Evolutionary conservation across 2,797 vertebrate species (phyloP), one percentile per base, ranked within the genome.

Genomic region (Chaetodon trifasciatus): DNA sequence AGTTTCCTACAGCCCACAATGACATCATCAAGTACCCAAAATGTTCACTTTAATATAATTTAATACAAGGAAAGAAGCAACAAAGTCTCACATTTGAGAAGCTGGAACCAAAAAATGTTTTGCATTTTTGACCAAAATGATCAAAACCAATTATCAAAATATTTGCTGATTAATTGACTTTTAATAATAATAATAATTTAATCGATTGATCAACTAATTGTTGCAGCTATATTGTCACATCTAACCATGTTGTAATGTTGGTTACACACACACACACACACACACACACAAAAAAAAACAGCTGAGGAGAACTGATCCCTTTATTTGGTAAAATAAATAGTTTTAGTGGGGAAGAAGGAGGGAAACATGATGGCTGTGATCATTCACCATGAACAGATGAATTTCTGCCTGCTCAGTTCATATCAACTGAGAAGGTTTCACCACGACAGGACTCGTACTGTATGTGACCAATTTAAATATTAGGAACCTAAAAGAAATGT

Each of bases 251-350:
- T 78, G 86, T 69, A 83, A 90, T 84, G 10, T 76, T 68, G 35
- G 28, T 66, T 16, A 57, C 24, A 86, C 57, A 32, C 28, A 32
- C 28, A 32, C 28, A 32, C 13, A 44, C 8, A 44, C 42, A 8
- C 8, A 44, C 8, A 44, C 12, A 44, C 62, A 81, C 46, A 76
- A 44, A 1, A 44, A 63, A 75, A 63, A 83, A 64, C 49, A 81
- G 75, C 11, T 55, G 63, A 81, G 49, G 60, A 2, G 44, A 73
- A 78, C 77, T 32, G 1, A 24, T 58, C 1, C 79, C 44, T 91
- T 88, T 91, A 88, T 92, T 92, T 78, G 74, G 70, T 84, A 5
- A 82, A 82, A 82, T 88, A 74, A 79, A 60, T 71, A 37, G 19
- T n/a, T 80, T 67, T 50, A 46, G 13, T 9, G 49, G 67, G 63